Conservation (phyloP, 2,888 invertebrate genomes). For the Nasonovia ribisnigri region DNA sequence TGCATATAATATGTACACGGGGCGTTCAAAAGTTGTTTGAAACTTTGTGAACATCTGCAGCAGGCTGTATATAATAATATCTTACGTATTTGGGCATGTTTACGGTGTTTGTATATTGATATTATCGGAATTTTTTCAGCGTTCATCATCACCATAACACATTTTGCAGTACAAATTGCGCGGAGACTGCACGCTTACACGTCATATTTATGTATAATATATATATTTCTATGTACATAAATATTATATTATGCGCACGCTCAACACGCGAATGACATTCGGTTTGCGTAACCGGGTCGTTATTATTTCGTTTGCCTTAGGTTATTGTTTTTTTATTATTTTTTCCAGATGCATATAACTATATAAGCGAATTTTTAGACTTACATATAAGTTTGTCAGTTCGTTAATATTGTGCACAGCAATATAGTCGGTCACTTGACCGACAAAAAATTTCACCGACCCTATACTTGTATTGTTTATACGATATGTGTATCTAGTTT, state of each 20-base stretch:
- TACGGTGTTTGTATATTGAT: neutral
- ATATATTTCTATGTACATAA: neutral
- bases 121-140: constrained; percentile 28
- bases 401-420: neutral
- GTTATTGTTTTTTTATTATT: neutral
- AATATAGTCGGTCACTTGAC: neutral
- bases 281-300: neutral
- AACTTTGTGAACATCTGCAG: neutral
- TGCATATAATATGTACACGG: neutral
- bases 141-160: constrained; percentile 7
- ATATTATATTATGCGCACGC: neutral
- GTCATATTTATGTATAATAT: neutral
- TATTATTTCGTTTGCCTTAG: constrained; percentile 20
- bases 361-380: neutral
- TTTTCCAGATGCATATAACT: neutral
- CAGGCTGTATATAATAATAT: neutral
- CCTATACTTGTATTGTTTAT: neutral
- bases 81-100: neutral
- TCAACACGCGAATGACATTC: neutral
- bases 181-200: neutral
- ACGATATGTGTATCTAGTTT: neutral
- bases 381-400: neutral
- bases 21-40: neutral
- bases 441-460: neutral
- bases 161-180: neutral